Percentiles rank a stretch among this genome's conserved stretches.
phyloP scores from a whole-genome alignment of 2,113 vertebrate genomes.

The Eublepharis macularius region DNA sequence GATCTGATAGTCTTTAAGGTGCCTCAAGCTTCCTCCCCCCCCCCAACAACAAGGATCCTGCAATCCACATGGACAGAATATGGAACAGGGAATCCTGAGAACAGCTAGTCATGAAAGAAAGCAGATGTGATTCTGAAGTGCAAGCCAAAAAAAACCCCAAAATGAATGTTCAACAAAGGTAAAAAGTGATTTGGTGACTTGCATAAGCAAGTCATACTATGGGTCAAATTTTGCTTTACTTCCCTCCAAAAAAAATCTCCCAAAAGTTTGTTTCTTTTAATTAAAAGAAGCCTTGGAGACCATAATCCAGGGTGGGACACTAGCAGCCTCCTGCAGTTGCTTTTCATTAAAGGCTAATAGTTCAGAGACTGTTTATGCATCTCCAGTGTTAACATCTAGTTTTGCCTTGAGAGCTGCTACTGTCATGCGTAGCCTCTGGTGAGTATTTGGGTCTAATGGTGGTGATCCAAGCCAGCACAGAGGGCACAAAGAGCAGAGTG shows the following conservation, averaged over 20 bases:
- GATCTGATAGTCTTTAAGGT: too few relatives aligned
- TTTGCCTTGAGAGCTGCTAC: background rate
- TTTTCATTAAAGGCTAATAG: background rate
- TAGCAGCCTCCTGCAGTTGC: background rate
- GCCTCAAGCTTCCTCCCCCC: too few relatives aligned
- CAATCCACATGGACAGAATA: background rate
- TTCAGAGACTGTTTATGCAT: background rate
- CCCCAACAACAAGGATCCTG: background rate
- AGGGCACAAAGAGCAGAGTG: too few relatives aligned
- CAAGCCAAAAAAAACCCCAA: background rate
- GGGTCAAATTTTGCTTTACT: background rate
- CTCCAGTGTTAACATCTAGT: background rate
- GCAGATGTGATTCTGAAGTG: background rate
- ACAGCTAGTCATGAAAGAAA: too few relatives aligned
- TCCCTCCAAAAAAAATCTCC: background rate
- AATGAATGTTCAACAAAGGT: background rate
- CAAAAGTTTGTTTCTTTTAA: background rate
- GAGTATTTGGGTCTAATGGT: too few relatives aligned
- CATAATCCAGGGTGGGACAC: background rate
- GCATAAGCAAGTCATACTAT: background rate
- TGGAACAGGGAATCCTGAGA: background rate
- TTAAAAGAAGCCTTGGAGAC: background rate
- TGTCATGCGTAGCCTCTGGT: background rate
- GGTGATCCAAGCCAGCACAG: too few relatives aligned
- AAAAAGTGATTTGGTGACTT: background rate